Base-by-base conservation (phyloP, 2,888 invertebrate species). In the Sarcophaga carnaria region DNA sequence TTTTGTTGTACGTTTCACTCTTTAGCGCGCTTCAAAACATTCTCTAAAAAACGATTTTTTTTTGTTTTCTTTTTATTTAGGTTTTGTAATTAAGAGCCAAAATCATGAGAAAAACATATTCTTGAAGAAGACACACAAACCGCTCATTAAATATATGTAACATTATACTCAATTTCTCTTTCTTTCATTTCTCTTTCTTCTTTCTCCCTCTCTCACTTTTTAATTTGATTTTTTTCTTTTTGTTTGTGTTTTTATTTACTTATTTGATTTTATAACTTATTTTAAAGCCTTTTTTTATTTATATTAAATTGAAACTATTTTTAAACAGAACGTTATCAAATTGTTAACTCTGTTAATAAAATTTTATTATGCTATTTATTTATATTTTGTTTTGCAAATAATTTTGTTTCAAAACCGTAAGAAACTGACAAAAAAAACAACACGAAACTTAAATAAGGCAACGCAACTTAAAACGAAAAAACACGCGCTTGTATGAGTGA, bases 391-490 rank as follows among this genome's bases (percentile, higher is more conserved):
- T 17, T 79, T 75, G 8, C 12, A 69, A 49, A 11, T 49, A 49
- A 49, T 49, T 4, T 14, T 49, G 12, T 49, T 49, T 54, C 37
- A 37, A 37, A 37, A 37, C 37, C 10, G 37, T 77, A 69, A 49
- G 63, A 11, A 49, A 37, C 63, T 54, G 11, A 71, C 37, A 63
- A 70, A 54, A 60, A 79, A 59, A 70, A 45, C 8, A n/a, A 82
- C 59, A 81, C 70, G 45, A 62, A 79, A 80, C 76, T 76, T 79
- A 79, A 82, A 54, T 77, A 83, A 72, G 64, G 66, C 78, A 72
- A 76, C 72, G 10, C 81, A 85, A 87, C 60, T 78, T 66, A 74
- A 84, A 82, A 85, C 79, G 37, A 54, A 87, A 89, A 84, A 66
- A 79, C 79, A 79, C 87, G 87, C 81, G 75, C 83, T 25, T 86